Evolutionary conservation across 1,140 invertebrate genomes (phyloP).

Genomic region (Acromyrmex charruanus): DNA sequence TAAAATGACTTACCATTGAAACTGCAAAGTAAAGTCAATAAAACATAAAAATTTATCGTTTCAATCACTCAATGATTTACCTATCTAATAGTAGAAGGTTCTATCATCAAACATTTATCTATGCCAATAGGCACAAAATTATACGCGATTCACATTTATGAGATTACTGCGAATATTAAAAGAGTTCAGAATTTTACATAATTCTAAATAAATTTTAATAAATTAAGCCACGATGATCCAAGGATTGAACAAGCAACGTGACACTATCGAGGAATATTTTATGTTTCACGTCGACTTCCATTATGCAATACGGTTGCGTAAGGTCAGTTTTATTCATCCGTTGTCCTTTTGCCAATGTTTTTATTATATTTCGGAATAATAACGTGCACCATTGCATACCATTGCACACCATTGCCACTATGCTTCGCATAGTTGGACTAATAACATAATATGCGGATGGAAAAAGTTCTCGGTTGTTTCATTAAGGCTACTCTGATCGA

Average conservation of each 20-base stretch:
- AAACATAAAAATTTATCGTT: too few species aligned
- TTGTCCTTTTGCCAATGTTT: not conserved
- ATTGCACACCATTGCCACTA: slow-evolving; percentile 14
- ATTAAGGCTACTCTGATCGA: slow-evolving; percentile 56
- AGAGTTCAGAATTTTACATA: not conserved
- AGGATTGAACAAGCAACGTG: not conserved
- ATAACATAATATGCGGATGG: not conserved
- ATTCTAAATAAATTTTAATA: slow-evolving; percentile 5
- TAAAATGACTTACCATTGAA: too few species aligned
- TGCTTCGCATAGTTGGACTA: not conserved
- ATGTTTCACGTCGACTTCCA: not conserved
- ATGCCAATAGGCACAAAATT: not conserved
- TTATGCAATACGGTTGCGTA: slow-evolving; percentile 29
- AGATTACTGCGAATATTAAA: not conserved
- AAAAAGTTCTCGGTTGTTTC: slow-evolving; percentile 49
- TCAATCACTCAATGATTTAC: not conserved
- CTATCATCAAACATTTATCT: not conserved
- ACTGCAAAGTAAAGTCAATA: too few species aligned
- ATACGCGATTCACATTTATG: not conserved
- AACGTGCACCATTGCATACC: not conserved
- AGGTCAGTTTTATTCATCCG: slow-evolving; percentile 20
- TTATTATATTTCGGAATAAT: slow-evolving; percentile 38
- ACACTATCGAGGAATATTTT: not conserved
- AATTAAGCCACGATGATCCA: not conserved
- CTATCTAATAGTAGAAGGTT: not conserved